A percentile compares a stretch with the other conserved stretches of the same genome.
Conservation (phyloP, 2,888 invertebrate species). For the Rhagonycha fulva region DNA sequence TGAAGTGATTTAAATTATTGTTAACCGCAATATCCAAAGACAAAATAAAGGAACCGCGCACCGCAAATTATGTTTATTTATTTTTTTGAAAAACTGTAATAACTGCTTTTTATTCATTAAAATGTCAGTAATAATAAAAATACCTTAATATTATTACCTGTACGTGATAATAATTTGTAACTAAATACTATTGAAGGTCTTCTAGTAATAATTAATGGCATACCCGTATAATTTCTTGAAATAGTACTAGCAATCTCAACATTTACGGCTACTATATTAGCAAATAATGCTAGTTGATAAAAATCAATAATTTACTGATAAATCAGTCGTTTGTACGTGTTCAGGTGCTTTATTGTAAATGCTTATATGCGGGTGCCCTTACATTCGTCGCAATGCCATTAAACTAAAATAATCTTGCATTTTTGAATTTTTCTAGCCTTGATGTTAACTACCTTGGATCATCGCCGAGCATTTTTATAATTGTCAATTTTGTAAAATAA, state of each 20-base stretch:
- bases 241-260: background rate
- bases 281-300: background rate
- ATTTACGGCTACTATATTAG: background rate
- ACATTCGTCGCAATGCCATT: background rate
- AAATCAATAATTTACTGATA: background rate
- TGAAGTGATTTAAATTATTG: background rate
- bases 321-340: background rate
- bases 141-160: background rate
- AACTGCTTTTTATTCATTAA: background rate
- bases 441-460: background rate
- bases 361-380: background rate
- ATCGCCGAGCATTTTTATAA: background rate
- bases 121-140: background rate
- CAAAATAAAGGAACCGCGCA: background rate
- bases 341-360: background rate
- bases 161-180: background rate
- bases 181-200: background rate
- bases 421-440: background rate
- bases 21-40: background rate
- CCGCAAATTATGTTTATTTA: background rate
- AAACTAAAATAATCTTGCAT: background rate
- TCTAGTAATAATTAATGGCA: background rate
- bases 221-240: background rate
- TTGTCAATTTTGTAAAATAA: background rate
- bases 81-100: background rate